Conservation (phyloP, 1,140 invertebrate species). For the Calliopsis andreniformis region DNA sequence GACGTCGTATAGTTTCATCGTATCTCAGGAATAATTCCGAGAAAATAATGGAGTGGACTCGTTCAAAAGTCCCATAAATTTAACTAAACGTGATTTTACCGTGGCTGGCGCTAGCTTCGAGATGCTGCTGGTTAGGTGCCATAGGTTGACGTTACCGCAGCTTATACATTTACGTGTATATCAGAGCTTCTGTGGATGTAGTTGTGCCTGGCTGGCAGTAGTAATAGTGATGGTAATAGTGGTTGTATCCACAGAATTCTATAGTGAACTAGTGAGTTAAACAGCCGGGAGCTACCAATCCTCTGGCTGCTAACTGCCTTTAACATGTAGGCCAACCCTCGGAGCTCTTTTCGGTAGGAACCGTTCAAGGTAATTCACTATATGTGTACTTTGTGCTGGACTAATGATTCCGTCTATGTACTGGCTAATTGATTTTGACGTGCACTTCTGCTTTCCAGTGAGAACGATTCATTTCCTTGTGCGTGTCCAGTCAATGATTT, state of each 20-base stretch:
- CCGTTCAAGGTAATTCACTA: slow-evolving; percentile 42
- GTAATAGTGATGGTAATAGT: slow-evolving; percentile 51
- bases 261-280: slow-evolving; percentile 69
- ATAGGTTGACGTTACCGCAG: slow-evolving; percentile 48
- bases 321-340: slow-evolving; percentile 45
- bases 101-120: slow-evolving; percentile 7
- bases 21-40: slow-evolving; percentile 68
- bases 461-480: background rate
- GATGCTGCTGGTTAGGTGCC: slow-evolving; percentile 14
- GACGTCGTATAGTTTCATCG: slow-evolving; percentile 37
- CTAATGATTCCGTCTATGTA: slow-evolving; percentile 55
- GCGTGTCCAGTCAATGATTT: no score
- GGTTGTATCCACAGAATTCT: slow-evolving; percentile 59
- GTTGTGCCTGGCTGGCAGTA: slow-evolving; percentile 12
- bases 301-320: slow-evolving; percentile 69
- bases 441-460: background rate
- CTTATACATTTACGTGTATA: slow-evolving; percentile 38
- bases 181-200: background rate
- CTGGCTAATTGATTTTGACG: slow-evolving; percentile 48
- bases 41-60: slow-evolving; percentile 72
- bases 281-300: slow-evolving; percentile 71
- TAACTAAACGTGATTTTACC: slow-evolving; percentile 47
- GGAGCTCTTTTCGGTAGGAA: slow-evolving; percentile 43
- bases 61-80: slow-evolving; percentile 75
- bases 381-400: slow-evolving; percentile 27